Conservation (phyloP, 1,140 invertebrate species). For the Meloidogyne chitwoodi region DNA sequence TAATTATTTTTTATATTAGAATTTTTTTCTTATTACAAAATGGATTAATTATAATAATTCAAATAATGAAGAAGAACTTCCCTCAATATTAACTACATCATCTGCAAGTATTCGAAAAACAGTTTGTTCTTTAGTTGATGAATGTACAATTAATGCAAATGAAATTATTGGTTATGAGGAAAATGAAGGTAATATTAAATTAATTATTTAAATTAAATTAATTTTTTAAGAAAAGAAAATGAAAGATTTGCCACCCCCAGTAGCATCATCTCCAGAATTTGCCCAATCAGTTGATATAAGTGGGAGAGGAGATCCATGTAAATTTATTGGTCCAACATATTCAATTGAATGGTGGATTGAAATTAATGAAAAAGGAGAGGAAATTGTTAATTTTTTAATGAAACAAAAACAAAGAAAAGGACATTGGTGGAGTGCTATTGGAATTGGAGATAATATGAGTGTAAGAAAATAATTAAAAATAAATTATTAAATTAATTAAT, state of each 20-base stretch:
- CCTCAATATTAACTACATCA: constrained; percentile 1
- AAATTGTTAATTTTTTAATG: constrained; percentile 44
- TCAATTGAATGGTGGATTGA: constrained; percentile 34
- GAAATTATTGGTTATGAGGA: background rate
- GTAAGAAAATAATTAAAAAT: constrained; percentile 18
- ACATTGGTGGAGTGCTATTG: constrained; percentile 55
- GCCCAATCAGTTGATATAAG: constrained; percentile 44
- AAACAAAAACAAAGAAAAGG: constrained; percentile 42
- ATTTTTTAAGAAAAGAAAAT: background rate
- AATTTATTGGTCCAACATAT: constrained; percentile 31
- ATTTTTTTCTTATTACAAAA: constrained; percentile 1
- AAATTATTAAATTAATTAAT: background rate
- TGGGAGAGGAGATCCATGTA: constrained; percentile 47
- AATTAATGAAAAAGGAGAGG: constrained; percentile 31
- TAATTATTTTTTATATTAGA: constrained; percentile 5
- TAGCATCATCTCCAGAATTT: constrained; percentile 11
- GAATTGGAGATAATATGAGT: constrained; percentile 49
- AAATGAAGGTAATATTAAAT: background rate
- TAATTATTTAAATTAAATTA: background rate
- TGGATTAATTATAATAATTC: constrained; percentile 2
- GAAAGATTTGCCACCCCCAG: background rate
- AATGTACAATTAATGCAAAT: background rate
- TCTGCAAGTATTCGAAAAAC: background rate
- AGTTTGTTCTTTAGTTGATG: constrained; percentile 7
- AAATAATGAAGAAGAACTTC: background rate